These are phyloP conservation scores for Perizoma affinitatum DNA, from an alignment of 2,888 invertebrate genomes.

Conservation along the genomic window DNA sequence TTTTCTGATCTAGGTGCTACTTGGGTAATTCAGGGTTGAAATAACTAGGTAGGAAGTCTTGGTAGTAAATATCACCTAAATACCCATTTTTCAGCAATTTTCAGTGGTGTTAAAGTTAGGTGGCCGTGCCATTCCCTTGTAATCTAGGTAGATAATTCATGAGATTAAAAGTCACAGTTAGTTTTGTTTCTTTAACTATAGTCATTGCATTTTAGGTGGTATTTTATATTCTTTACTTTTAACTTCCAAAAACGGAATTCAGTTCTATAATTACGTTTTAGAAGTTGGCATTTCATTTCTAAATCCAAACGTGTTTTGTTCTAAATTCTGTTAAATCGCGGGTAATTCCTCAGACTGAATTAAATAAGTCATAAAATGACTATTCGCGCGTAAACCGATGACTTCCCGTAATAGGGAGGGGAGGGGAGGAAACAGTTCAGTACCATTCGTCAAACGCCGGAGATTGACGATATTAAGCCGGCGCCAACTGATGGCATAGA, in stretches of 20 bases:
- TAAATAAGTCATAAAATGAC: slow-evolving; percentile 45
- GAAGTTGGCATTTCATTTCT: slow-evolving; percentile 10
- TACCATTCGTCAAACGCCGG: slow-evolving; percentile 52
- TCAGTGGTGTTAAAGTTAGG: slow-evolving; percentile 14
- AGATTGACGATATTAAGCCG: slow-evolving; percentile 59
- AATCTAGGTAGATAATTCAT: slow-evolving; percentile 77
- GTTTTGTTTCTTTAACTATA: slow-evolving; percentile 23
- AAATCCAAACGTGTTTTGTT: slow-evolving; percentile 23
- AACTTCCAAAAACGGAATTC: slow-evolving; percentile 10
- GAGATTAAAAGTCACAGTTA: slow-evolving; percentile 55
- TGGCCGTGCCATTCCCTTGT: slow-evolving; percentile 58
- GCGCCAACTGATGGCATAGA: slow-evolving; percentile 42
- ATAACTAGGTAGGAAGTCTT: slow-evolving; percentile 18
- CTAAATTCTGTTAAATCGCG: slow-evolving; percentile 20
- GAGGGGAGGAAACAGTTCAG: slow-evolving; percentile 44
- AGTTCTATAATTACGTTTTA: neutral
- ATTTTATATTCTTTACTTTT: slow-evolving; percentile 4
- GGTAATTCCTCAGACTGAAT: slow-evolving; percentile 38
- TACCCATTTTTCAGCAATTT: slow-evolving; percentile 20
- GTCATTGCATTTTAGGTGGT: slow-evolving; percentile 16
- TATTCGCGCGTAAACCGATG: slow-evolving; percentile 53
- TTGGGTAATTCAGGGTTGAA: slow-evolving; percentile 9
- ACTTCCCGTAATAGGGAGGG: slow-evolving; percentile 46
- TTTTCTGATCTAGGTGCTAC: slow-evolving; percentile 9
- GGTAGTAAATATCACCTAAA: slow-evolving; percentile 16